Evolutionary conservation across 2,888 invertebrate genomes (phyloP), one percentile per base, ranked within the genome.

Genomic region (Papilio demoleus): DNA sequence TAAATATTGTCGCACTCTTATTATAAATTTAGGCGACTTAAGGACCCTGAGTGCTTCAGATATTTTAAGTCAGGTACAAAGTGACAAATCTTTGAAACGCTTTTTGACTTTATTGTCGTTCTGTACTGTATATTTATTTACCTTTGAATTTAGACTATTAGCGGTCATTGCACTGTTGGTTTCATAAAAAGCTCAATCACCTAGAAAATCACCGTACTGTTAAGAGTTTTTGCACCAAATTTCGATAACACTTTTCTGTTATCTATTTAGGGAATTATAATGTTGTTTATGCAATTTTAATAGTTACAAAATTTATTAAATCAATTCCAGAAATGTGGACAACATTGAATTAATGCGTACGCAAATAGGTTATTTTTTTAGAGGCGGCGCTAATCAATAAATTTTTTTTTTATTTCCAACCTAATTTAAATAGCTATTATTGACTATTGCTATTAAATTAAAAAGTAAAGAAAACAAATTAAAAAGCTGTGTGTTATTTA

Each of bases 141-240:
- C 27, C n/a, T 60, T 19, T 66, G 8, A 4, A 31, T 59, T 64
- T 64, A 6, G 40, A n/a, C 11, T n/a, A 58, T 19, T 11, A 24
- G 36, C 60, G 70, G 70, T 67, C 70, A 53, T 70, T 70, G 67
- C 70, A 36, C 70, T 53, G 50, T 31, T 53, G 42, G 27, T 70
- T 64, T 67, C 60, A 64, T 34, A 64, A 70, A 67, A 64, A 67
- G 65, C 58, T 70, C 40, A 47, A 68, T 68, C 65, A 68, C 68
- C 68, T 68, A 64, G 60, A 68, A 65, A 68, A 47, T 68, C 68
- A 42, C 60, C 60, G 59, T 68, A 65, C 68, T 68, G 68, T 65
- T 64, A 65, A 68, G 40, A 50, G 42, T 68, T 68, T 68, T 68
- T 68, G 60, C 60, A 47, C 42, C 40, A 38, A 68, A 42, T 65